Conservation (phyloP, 2,113 vertebrate genomes). For the Chaenogobius annularis region DNA sequence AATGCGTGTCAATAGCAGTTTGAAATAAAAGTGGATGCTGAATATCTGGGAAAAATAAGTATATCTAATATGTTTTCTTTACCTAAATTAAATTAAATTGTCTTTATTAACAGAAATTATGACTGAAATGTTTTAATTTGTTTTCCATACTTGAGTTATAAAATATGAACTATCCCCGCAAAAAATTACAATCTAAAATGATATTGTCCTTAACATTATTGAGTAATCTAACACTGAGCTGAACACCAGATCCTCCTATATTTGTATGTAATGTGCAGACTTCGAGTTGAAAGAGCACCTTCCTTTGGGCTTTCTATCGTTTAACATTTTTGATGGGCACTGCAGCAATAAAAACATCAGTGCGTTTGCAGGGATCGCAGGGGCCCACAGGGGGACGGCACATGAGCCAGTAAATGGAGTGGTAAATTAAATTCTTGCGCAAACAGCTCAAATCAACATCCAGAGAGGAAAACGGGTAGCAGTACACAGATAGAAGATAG, state of each 20-base stretch:
- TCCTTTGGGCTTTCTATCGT: background rate
- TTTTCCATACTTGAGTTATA: too few species aligned
- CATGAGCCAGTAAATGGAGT: slow-evolving; percentile 41
- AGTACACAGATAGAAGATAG: slow-evolving; percentile 1
- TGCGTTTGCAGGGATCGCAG: background rate
- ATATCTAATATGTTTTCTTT: too few species aligned
- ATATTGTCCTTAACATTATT: too few species aligned
- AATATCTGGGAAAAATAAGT: too few species aligned
- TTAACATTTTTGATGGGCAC: background rate
- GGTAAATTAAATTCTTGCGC: slow-evolving; percentile 43
- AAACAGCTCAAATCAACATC: slow-evolving; percentile 33
- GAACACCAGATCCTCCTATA: background rate
- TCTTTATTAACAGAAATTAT: too few species aligned
- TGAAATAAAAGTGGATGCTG: too few species aligned
- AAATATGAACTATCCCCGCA: too few species aligned
- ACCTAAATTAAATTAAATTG: too few species aligned
- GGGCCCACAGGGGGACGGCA: slow-evolving; percentile 7
- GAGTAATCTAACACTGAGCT: too few species aligned
- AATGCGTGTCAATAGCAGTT: too few species aligned
- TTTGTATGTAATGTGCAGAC: background rate
- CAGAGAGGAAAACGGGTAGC: background rate
- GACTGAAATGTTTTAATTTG: too few species aligned
- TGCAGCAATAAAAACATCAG: background rate
- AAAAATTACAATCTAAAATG: too few species aligned
- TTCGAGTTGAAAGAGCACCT: background rate